Evolutionary conservation across 2,888 invertebrate species (phyloP), one percentile per base, ranked within the genome.

Genomic region (Limenitis camilla): DNA sequence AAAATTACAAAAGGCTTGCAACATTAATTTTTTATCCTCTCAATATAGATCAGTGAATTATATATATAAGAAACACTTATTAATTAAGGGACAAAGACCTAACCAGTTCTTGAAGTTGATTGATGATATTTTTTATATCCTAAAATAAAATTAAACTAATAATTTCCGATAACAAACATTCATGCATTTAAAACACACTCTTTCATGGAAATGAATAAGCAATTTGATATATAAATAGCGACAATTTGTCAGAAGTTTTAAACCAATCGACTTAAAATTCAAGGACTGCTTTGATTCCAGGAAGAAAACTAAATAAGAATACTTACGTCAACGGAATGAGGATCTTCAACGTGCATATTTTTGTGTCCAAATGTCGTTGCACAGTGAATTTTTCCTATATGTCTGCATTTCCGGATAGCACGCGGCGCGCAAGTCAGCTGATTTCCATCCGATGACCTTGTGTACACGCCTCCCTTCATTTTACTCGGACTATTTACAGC

Each of bases 391-490:
- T 64, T 64, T 62, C 59, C 61, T 49, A 59, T 61, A 54, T 56
- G 68, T 65, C 62, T 61, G 59, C 68, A 75, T 79, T 80, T 83
- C 81, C 80, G 79, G 74, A 74, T 73, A 68, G 74, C 76, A 71
- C 68, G 74, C 72, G 69, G 69, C 69, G 69, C 72, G 70, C 73
- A 67, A 73, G 72, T 81, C 85, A 86, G 85, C 85, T 86, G 85
- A 79, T 78, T 71, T 74, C 76, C 77, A 78, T 78, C 71, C 78
- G 72, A 74, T 77, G 81, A 81, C 84, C 81, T 83, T 81, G 81
- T 68, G 67, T 66, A 68, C 68, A 72, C 71, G 72, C 76, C 77
- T 74, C 76, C 72, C 65, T 66, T 70, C 64, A 63, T 66, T 69
- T 72, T 74, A 74, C 76, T 71, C 75, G 72, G 73, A 76, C 67